Evolutionary conservation across 2,797 vertebrate species (phyloP), one percentile per base, ranked within the genome.

Genomic region (Decapterus maruadsi): DNA sequence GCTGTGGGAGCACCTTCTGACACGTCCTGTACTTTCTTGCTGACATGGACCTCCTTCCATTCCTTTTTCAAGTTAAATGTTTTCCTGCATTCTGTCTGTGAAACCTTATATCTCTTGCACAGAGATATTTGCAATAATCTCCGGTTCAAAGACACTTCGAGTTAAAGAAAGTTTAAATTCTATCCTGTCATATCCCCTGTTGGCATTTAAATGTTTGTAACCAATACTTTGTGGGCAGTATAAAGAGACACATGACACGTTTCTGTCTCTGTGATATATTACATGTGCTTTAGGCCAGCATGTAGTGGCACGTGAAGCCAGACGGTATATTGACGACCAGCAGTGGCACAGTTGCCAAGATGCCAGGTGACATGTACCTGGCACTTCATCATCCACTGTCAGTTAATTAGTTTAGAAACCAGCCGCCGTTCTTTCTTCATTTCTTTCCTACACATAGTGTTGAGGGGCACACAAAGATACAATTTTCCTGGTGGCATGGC

Each of bases 131-230:
- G 43, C 54, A 74, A 56, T 82, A 34, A 61, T 66, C 42, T 73
- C 61, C 46, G 17, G 46, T 74, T 79, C 56, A 78, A 76, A 82
- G 29, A 62, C 65, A 62, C 12, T 71, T 72, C 4, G 19, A 48
- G 20, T 20, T 66, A 71, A 71, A 17, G 59, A 60, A 82, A 65
- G 58, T 61, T 67, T 72, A 48, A 72, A 72, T 79, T 71, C 75
- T 46, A 77, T 69, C 58, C 16, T 16, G 12, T 68, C 45, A 36
- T 54, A 31, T 48, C 64, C 59, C 64, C 59, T n/a, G 19, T 26
- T 77, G 73, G 63, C 36, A 65, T 74, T 78, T 62, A 53, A 62
- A 83, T 69, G 58, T 77, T 68, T 75, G 42, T 45, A 57, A 59
- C 26, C 40, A 55, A 34, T 38, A 43, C 58, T 56, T 60, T 0